Conservation (phyloP, 1,140 invertebrate species). For the Aphis gossypii region DNA sequence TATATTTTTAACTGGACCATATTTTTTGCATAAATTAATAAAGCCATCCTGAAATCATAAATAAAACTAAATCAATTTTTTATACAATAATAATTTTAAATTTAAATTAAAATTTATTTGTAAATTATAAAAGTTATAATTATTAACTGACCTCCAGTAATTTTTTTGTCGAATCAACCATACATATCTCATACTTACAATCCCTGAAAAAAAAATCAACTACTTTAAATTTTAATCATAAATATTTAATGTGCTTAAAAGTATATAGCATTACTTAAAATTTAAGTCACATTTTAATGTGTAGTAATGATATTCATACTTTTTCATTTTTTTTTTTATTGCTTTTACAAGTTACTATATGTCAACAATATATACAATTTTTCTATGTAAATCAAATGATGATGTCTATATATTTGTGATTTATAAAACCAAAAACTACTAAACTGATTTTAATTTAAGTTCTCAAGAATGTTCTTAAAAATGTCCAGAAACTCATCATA, state of each 20-base stretch:
- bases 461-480: too few species aligned
- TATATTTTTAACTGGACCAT: conserved; percentile 33
- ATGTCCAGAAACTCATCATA: too few species aligned
- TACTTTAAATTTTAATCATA: background rate
- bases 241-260: background rate
- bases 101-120: background rate
- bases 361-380: too few species aligned
- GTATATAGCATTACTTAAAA: background rate
- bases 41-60: conserved; percentile 32
- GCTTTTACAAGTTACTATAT: too few species aligned
- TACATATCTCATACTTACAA: background rate
- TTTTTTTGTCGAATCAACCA: background rate
- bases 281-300: too few species aligned
- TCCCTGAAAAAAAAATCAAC: background rate
- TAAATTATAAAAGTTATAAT: background rate
- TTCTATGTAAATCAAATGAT: too few species aligned
- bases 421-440: too few species aligned
- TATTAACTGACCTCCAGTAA: background rate
- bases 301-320: background rate
- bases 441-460: too few species aligned
- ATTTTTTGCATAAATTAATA: conserved; percentile 11
- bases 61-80: background rate
- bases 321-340: background rate
- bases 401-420: too few species aligned
- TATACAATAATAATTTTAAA: background rate